Conservation (phyloP, 2,113 vertebrate genomes). For the Elephas maximus region DNA sequence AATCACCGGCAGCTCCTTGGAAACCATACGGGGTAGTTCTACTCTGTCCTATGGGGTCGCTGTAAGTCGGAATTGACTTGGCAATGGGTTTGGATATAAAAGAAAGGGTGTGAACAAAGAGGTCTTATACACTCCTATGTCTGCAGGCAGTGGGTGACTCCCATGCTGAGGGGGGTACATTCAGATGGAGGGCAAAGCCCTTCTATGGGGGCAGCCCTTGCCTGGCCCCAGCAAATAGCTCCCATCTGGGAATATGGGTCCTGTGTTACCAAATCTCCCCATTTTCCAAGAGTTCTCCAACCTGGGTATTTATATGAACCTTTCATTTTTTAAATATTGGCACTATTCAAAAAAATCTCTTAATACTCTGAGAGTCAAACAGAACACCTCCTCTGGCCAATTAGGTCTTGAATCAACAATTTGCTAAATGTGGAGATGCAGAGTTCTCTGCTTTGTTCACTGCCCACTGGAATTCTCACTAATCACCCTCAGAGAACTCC, state of each 20-base stretch:
- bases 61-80: no score
- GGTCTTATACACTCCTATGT: not conserved
- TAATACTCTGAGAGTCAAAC: not conserved
- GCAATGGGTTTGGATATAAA: not conserved
- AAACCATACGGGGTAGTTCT: no score
- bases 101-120: not conserved
- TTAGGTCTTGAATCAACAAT: no score
- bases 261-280: not conserved
- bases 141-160: fast-evolving
- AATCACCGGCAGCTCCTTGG: no score
- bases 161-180: fast-evolving
- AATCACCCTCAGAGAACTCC: not conserved
- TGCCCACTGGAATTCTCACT: not conserved
- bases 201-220: no score
- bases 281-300: not conserved
- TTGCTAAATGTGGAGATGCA: not conserved
- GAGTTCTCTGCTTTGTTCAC: not conserved
- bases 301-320: fast-evolving
- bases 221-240: not conserved
- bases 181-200: not conserved
- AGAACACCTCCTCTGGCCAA: not conserved
- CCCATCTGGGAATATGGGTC: not conserved
- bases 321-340: not conserved
- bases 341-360: not conserved
- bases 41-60: no score